A percentile compares a stretch with the other conserved stretches of the same genome.
These are phyloP conservation scores for Ips typographus DNA, from an alignment of 1,140 invertebrate genomes.

Conservation along the genomic window DNA sequence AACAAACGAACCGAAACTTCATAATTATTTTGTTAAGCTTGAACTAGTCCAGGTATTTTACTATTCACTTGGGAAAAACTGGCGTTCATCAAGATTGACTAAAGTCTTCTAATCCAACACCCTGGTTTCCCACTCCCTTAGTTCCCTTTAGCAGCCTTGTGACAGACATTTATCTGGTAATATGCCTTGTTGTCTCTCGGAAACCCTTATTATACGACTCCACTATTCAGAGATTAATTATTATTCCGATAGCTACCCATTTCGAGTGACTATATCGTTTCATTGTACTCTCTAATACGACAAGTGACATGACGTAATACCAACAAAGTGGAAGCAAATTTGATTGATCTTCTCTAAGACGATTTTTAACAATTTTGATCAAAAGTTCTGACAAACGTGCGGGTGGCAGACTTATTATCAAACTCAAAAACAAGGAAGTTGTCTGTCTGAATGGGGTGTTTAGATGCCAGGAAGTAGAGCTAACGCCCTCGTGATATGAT, in stretches of 20 bases:
- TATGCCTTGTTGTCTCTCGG: conserved; percentile 2
- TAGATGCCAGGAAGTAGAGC: conserved; percentile 2
- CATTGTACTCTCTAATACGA: conserved; percentile 27
- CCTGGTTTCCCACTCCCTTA: no score
- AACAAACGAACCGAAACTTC: neutral
- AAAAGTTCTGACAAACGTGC: no score
- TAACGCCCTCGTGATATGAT: conserved; percentile 9
- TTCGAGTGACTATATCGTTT: conserved; percentile 20
- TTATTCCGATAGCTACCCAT: conserved; percentile 29
- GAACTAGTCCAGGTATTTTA: neutral
- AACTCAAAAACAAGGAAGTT: conserved; percentile 1
- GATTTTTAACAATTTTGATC: no score
- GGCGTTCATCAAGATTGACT: no score
- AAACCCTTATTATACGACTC: conserved; percentile 20
- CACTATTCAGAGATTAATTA: conserved; percentile 30
- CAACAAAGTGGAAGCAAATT: conserved; percentile 28
- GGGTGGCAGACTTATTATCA: neutral
- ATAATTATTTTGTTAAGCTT: conserved; percentile 5
- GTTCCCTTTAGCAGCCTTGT: neutral
- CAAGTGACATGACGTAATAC: conserved; percentile 30
- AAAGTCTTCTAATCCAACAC: no score
- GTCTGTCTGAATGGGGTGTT: neutral
- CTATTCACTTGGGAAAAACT: neutral
- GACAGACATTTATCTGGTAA: conserved; percentile 14
- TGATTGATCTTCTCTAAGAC: neutral